Evolutionary conservation across 2,113 vertebrate genomes (phyloP).

Genomic region (Vidua macroura): DNA sequence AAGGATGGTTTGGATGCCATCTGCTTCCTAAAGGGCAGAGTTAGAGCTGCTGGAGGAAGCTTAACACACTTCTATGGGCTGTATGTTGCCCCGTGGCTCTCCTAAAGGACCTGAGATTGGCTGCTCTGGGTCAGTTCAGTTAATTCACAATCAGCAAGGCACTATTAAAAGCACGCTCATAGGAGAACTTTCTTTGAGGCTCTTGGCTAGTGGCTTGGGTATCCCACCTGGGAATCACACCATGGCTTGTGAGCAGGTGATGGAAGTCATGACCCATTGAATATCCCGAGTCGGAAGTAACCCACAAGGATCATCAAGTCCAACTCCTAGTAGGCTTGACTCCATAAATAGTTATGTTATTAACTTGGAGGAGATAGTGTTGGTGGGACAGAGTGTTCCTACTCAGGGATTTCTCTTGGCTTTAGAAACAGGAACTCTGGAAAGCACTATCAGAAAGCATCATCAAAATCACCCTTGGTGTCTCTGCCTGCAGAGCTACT

Average conservation of each 20-base stretch:
- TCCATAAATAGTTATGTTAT: background rate
- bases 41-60: background rate
- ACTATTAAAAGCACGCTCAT: background rate
- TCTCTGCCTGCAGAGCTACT: background rate
- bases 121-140: background rate
- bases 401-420: background rate
- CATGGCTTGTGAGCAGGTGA: fast-evolving
- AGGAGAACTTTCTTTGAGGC: background rate
- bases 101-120: background rate
- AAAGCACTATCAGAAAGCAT: background rate
- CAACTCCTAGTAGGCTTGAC: background rate
- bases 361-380: background rate
- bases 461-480: background rate
- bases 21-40: background rate
- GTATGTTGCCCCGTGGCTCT: background rate
- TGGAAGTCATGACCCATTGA: background rate
- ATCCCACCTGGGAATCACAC: background rate
- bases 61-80: fast-evolving
- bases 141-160: background rate
- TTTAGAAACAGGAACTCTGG: background rate
- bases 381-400: background rate
- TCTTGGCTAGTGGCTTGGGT: background rate
- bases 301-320: background rate
- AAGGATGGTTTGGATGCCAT: background rate
- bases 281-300: background rate